Percentiles rank a stretch among this genome's conserved stretches.
phyloP scores from a whole-genome alignment of 92 coral and sea anemone genomes.

The Galaxea fascicularis region DNA sequence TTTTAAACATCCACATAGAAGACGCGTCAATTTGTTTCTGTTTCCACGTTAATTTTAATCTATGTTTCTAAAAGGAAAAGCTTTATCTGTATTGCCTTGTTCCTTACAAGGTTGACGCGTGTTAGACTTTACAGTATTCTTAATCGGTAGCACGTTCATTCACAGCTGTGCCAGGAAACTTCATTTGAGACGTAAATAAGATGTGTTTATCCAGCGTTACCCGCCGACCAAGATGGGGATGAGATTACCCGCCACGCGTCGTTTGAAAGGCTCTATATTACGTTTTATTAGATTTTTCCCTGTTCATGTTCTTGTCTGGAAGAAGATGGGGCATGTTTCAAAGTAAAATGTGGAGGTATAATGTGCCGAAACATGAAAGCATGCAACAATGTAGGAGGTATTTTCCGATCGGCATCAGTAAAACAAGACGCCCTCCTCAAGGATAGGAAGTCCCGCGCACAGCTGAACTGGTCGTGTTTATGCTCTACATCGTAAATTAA shows the following conservation, averaged over 20 bases:
- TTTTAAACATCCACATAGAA: neutral
- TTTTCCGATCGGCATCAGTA: neutral
- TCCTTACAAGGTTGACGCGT: neutral
- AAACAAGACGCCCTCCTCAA: slow-evolving; percentile 31
- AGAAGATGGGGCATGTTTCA: neutral
- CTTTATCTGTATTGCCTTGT: neutral
- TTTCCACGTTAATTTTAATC: too few relatives aligned
- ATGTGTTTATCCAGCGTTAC: slow-evolving; percentile 1
- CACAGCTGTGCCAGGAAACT: slow-evolving; percentile 17
- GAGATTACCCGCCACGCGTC: neutral
- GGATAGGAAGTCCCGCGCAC: slow-evolving; percentile 10
- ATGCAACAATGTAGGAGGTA: neutral
- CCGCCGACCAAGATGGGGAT: neutral
- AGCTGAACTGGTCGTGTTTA: slow-evolving; percentile 37
- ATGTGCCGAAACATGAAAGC: neutral
- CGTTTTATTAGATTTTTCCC: neutral
- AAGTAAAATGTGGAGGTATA: neutral
- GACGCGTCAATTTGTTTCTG: neutral
- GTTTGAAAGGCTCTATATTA: neutral
- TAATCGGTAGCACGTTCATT: neutral
- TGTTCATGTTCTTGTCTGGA: neutral
- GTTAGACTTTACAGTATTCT: neutral
- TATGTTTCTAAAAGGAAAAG: neutral
- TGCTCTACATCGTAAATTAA: slow-evolving; percentile 6
- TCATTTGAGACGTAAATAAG: slow-evolving; percentile 1